Evolutionary conservation across 53 echinoderm and acorn worm species (phyloP), one percentile per base, ranked within the genome.

Genomic region (Mesocentrotus franciscanus): DNA sequence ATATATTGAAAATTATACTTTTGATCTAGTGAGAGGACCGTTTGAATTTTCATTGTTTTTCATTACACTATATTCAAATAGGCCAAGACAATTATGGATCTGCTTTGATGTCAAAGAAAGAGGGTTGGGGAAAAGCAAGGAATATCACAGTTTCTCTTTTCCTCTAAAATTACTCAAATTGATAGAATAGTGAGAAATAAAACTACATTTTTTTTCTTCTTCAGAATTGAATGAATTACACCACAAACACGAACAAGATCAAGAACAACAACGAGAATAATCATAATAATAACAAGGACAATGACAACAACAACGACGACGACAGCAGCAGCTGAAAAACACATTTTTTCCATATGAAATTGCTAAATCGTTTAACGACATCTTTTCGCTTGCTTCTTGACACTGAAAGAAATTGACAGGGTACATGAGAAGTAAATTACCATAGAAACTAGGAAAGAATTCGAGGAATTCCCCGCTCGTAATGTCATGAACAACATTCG

Each of bases 401-500:
- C 81, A 36, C 8, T 81, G 81, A 39, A 81, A 20, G 42, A 81
- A 81, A 36, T 13, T 81, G 36, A 18, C 36, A 81, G 8, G 8
- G 18, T 42, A 81, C 39, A 11, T 8, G 81, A 81, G 74, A 74
- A 29, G 79, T 79, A 79, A 79, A 81, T 81, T 39, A 42, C 81
- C 42, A 42, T 81, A 81, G 81, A 36, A 81, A 81, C 36, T 81
- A 18, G 81, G 22, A 16, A 81, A 42, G 81, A 81, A 81, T 81
- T 81, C 42, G 7, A 39, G 81, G 81, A 81, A 81, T 81, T 33
- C 22, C 64, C 36, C 18, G 1, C 6, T 81, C 81, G 20, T 10
- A 17, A 42, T 17, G 39, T 22, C 42, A 42, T 42, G 39, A 81
- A 20, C 74, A 74, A 9, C 6, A 81, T 39, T 81, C 42, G 81